Percentiles rank a stretch among this genome's conserved stretches.
Conservation (phyloP, 2,888 invertebrate species). For the Pteria penguin region DNA sequence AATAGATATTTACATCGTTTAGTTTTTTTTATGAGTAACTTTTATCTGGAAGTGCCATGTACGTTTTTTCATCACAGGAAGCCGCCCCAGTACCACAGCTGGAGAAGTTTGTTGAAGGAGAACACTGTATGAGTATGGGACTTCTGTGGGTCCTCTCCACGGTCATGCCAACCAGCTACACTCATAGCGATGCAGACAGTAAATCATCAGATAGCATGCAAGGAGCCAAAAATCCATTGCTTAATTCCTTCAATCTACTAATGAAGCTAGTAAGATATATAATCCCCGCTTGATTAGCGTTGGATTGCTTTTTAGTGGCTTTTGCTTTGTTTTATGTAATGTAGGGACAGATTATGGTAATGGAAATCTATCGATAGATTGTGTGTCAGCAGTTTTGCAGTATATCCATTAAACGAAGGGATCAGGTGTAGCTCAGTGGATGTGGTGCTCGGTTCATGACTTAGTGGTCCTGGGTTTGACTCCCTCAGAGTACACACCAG, state of each 20-base stretch:
- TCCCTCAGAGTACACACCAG: too few species aligned
- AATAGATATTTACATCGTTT: neutral
- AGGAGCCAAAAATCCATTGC: conserved; percentile 61
- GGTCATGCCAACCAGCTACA: conserved; percentile 73
- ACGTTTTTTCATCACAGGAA: conserved; percentile 29
- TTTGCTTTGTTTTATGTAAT: too few species aligned
- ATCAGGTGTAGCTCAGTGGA: too few species aligned
- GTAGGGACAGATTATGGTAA: too few species aligned
- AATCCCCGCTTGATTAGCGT: too few species aligned
- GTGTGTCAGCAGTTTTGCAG: too few species aligned
- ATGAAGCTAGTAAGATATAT: conserved; percentile 60
- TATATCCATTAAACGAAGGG: too few species aligned
- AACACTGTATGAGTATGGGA: conserved; percentile 68
- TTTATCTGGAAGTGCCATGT: neutral
- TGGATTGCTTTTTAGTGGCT: too few species aligned
- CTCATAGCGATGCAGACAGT: conserved; percentile 51
- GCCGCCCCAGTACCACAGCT: conserved; percentile 66
- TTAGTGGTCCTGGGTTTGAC: too few species aligned
- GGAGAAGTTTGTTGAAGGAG: conserved; percentile 65
- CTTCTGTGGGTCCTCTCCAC: conserved; percentile 77
- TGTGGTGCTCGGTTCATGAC: too few species aligned
- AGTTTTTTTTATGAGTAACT: neutral
- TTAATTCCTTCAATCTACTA: conserved; percentile 60
- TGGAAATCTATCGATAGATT: too few species aligned
- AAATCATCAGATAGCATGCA: conserved; percentile 29